A percentile compares a stretch with the other conserved stretches of the same genome.
Conservation (phyloP, 2,797 vertebrate genomes). For the Spea hammondii region DNA sequence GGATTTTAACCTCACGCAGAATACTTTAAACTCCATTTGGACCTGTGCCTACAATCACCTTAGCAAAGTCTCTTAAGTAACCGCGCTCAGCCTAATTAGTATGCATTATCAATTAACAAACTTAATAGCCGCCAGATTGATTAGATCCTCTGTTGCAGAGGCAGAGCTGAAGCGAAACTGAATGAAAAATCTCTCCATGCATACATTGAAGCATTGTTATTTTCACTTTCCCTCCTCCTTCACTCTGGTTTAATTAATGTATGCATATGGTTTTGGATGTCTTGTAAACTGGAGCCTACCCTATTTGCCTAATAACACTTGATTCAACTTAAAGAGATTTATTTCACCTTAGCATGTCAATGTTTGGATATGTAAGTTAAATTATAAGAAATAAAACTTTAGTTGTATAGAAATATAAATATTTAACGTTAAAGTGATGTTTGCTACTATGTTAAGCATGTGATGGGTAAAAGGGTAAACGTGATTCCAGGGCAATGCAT, state of each 20-base stretch:
- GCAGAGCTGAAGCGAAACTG: slow-evolving; percentile 92
- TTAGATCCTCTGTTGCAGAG: slow-evolving; percentile 98
- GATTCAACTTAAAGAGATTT: slow-evolving; percentile 65
- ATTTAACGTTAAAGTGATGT: too few relatives aligned
- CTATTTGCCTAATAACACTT: slow-evolving; percentile 78
- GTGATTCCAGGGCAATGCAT: too few relatives aligned
- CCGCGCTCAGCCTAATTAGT: slow-evolving; percentile 97
- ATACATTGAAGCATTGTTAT: slow-evolving; percentile 79
- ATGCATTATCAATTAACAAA: slow-evolving; percentile 99
- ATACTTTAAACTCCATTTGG: slow-evolving; percentile 99
- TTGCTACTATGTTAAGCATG: too few relatives aligned
- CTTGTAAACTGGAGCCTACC: slow-evolving; percentile 81
- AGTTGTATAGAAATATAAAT: too few relatives aligned
- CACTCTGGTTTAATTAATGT: slow-evolving; percentile 91
- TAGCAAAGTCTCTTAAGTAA: slow-evolving; percentile 99
- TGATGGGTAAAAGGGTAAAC: too few relatives aligned
- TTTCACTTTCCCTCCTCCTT: slow-evolving; percentile 74
- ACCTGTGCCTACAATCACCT: slow-evolving; percentile 98
- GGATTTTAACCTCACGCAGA: slow-evolving; percentile 97
- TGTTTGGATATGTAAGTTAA: too few relatives aligned
- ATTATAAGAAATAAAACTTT: too few relatives aligned
- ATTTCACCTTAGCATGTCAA: background rate
- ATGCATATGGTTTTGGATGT: slow-evolving; percentile 89
- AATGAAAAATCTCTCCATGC: slow-evolving; percentile 92
- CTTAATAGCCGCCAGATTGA: slow-evolving; percentile 99